A percentile compares a stretch with the other conserved stretches of the same genome.
Evolutionary conservation across 2,888 invertebrate genomes (phyloP).

Genomic region (Drosophila anomelani): DNA sequence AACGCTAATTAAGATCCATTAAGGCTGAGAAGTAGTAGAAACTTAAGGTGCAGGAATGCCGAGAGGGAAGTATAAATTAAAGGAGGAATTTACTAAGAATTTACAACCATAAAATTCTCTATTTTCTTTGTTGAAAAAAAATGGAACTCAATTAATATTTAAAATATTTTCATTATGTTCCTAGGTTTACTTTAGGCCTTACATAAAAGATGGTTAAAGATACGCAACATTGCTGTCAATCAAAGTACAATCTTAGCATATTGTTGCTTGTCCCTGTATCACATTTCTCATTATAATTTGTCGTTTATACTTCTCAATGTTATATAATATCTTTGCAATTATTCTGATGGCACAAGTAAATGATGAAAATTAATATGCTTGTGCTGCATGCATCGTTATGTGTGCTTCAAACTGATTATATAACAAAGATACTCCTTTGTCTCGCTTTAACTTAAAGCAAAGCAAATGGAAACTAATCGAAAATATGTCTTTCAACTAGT

Average conservation of each 20-base stretch:
- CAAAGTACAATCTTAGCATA: neutral
- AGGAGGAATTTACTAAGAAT: too few species aligned
- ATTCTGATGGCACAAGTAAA: neutral
- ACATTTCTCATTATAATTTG: neutral
- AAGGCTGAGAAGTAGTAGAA: neutral
- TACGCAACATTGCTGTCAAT: neutral
- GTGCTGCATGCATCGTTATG: neutral
- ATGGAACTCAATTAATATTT: too few species aligned
- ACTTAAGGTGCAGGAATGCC: neutral
- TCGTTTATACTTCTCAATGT: neutral
- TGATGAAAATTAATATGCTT: neutral
- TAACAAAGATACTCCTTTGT: neutral
- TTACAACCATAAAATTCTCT: neutral
- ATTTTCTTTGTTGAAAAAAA: too few species aligned
- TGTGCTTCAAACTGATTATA: neutral
- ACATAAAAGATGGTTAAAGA: neutral
- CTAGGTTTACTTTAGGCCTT: too few species aligned
- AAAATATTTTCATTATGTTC: neutral
- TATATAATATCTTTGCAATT: neutral
- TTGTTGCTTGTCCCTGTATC: neutral
- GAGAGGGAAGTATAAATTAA: neutral
- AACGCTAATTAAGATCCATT: conserved; percentile 52
- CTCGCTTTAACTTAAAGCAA: neutral
- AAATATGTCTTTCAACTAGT: neutral
- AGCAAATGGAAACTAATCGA: neutral